Evolutionary conservation across 2,797 vertebrate genomes (phyloP).

Genomic region (Adelosebastes latens): DNA sequence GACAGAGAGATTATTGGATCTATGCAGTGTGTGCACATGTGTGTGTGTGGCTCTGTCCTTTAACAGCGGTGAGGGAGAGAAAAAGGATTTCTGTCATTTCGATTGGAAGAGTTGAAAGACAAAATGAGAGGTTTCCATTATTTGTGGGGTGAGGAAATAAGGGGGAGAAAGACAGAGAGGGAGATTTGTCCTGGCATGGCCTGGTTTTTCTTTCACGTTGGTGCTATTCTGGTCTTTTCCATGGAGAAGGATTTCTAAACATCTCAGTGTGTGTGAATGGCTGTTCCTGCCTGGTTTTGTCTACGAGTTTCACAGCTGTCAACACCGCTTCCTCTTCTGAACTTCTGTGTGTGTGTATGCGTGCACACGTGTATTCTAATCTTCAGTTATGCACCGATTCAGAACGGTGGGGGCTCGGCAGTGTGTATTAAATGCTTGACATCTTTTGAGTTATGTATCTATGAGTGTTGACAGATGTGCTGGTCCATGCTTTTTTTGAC

Average conservation of each 20-base stretch:
- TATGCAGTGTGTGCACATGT: background rate
- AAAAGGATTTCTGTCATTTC: conserved; percentile 28
- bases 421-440: conserved; percentile 52
- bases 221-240: conserved; percentile 50
- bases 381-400: conserved; percentile 12
- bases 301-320: conserved; percentile 58
- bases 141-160: conserved; percentile 24
- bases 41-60: background rate
- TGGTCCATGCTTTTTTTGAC: conserved; percentile 36
- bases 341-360: conserved; percentile 2
- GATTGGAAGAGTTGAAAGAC: conserved; percentile 20
- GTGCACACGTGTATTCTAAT: conserved; percentile 19
- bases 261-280: conserved; percentile 45
- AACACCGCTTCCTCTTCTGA: conserved; percentile 45
- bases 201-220: conserved; percentile 37
- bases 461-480: conserved; percentile 57
- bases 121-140: conserved; percentile 38
- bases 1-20: conserved; percentile 28
- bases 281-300: conserved; percentile 51
- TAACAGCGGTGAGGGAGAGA: background rate
- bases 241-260: conserved; percentile 56
- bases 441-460: conserved; percentile 51
- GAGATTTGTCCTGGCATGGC: conserved; percentile 33
- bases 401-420: background rate
- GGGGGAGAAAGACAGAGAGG: background rate